Evolutionary conservation across 2,888 invertebrate genomes (phyloP).

Genomic region (Pachydiplax longipennis): DNA sequence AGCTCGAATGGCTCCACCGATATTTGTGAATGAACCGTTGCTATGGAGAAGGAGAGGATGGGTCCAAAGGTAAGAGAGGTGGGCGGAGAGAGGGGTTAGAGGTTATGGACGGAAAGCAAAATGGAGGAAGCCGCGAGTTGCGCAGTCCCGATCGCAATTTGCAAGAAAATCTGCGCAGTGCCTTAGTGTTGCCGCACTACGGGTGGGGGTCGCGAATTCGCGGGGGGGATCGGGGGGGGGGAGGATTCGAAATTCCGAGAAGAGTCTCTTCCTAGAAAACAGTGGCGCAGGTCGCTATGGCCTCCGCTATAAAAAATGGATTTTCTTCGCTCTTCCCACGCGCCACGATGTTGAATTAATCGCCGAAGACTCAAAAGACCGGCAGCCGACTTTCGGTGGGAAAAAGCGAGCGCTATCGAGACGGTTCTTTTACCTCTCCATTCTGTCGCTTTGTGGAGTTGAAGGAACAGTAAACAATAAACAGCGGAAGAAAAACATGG

Average conservation of each 20-base stretch:
- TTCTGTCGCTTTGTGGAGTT: background rate
- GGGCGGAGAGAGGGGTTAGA: background rate
- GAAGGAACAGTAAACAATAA: background rate
- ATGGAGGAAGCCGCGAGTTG: conserved; percentile 8
- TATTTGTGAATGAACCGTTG: conserved; percentile 39
- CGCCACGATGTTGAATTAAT: background rate
- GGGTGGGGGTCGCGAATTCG: background rate
- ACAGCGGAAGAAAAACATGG: background rate
- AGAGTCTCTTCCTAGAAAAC: conserved; percentile 18
- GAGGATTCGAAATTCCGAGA: conserved; percentile 11
- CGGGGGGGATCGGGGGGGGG: background rate
- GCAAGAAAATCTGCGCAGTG: conserved; percentile 21
- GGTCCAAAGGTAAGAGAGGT: background rate
- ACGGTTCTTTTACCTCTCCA: background rate
- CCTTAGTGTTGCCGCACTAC: background rate
- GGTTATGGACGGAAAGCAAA: background rate
- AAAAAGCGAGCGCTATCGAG: background rate
- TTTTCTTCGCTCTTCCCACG: background rate
- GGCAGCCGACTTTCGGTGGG: background rate
- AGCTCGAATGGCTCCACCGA: conserved; percentile 2
- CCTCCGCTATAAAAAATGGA: background rate
- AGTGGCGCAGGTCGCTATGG: background rate
- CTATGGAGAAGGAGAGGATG: background rate
- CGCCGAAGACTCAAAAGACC: background rate
- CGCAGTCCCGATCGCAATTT: background rate